Base-by-base conservation (phyloP, 2,113 vertebrate species). In the Odontophorus gujanensis region DNA sequence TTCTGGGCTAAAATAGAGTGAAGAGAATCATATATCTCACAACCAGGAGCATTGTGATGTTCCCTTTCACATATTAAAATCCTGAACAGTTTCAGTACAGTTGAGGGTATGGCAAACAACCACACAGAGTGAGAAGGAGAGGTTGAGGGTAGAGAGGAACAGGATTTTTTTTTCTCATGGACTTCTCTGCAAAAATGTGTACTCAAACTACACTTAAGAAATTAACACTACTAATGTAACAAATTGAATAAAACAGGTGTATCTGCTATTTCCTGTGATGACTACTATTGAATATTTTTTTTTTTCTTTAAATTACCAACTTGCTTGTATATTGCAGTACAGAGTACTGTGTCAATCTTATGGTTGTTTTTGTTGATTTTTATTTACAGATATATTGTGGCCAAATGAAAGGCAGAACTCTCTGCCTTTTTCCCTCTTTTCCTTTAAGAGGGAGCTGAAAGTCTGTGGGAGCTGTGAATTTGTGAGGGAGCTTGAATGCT, bases 401-500 rank as follows among this genome's bases (percentile, higher is more conserved):
- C 58, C 42, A 73, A 82, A 61, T 26, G 36, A 82, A 77, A 72
- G 61, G 38, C 25, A 40, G 53, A 79, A 68, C 65, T 87, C 48
- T 25, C 55, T 72, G 51, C 4, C 7, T 63, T 15, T 66, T 69
- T 34, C n/a, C 3, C 4, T 32, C 7, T 36, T 40, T 30, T 32
- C 30, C n/a, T 76, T 76, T 58, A 45, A 59, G n/a, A 85, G 19
- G 48, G 47, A 59, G 18, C 68, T 80, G 62, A 20, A 85, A 57
- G 20, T 25, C 34, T 77, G 8, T 63, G 32, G 13, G 79, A 89
- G 43, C 76, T 92, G 69, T 86, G 78, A 77, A 66, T 93, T 82
- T 90, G 62, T 79, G 87, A 83, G 65, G 45, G 28, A 92, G 34
- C 55, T 71, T 85, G 63, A 69, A 66, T 73, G 58, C 78, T 88